A percentile compares a stretch with the other conserved stretches of the same genome.
These are phyloP conservation scores for Homarus americanus DNA, from an alignment of 1,140 invertebrate species.

Conservation along the genomic window DNA sequence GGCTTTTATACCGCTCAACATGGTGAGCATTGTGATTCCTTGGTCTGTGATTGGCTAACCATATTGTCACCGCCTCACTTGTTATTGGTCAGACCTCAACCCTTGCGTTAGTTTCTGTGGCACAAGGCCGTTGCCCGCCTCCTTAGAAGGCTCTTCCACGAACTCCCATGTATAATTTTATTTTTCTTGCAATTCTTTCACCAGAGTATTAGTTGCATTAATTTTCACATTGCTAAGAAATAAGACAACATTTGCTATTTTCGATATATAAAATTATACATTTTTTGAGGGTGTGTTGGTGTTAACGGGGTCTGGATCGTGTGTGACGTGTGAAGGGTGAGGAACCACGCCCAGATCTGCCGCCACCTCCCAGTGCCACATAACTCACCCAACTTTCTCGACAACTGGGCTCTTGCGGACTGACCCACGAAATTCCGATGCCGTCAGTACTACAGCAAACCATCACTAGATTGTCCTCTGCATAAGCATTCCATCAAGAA, in stretches of 20 bases:
- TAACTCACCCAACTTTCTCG: background rate
- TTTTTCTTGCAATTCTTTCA: too few relatives aligned
- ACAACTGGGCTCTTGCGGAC: too few relatives aligned
- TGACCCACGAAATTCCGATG: background rate
- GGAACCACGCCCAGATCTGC: background rate
- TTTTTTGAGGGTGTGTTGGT: too few relatives aligned
- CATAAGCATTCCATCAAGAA: too few relatives aligned
- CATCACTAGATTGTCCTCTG: too few relatives aligned
- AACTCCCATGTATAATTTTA: too few relatives aligned
- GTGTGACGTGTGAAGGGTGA: background rate
- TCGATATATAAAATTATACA: too few relatives aligned
- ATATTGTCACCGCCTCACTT: background rate
- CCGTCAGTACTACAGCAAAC: too few relatives aligned
- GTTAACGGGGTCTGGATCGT: background rate
- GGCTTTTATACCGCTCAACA: background rate
- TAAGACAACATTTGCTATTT: too few relatives aligned
- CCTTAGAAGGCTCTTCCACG: background rate
- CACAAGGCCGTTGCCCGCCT: slow-evolving; percentile 13
- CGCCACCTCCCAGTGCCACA: background rate
- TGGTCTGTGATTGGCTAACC: slow-evolving; percentile 3
- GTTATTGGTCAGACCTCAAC: slow-evolving; percentile 5
- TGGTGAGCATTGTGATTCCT: background rate
- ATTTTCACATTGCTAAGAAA: too few relatives aligned
- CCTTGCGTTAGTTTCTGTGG: background rate
- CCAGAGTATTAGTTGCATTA: too few relatives aligned